Evolutionary conservation across 2,797 vertebrate species (phyloP).

Genomic region (Meriones psammophilus): DNA sequence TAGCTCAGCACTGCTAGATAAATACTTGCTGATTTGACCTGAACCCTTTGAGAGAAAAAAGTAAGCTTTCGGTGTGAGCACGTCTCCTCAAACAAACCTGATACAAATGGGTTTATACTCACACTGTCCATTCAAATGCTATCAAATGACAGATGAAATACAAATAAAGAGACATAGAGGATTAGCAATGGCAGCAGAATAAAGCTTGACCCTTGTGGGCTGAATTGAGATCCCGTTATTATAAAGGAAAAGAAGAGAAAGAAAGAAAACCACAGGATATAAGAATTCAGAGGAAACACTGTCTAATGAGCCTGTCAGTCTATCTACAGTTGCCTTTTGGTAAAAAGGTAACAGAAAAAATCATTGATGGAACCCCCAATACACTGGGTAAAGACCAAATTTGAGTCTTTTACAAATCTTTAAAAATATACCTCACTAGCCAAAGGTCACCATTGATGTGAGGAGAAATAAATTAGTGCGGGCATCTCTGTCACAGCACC

Average conservation of each 20-base stretch:
- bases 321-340: conserved; percentile 30
- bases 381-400: conserved; percentile 84
- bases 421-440: conserved; percentile 73
- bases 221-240: conserved; percentile 46
- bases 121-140: neutral
- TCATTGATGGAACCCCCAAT: conserved; percentile 42
- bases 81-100: neutral
- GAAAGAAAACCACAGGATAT: conserved; percentile 62
- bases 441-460: conserved; percentile 82
- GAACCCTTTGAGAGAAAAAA: neutral
- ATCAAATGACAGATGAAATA: neutral
- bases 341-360: conserved; percentile 40
- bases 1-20: neutral
- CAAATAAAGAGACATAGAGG: neutral
- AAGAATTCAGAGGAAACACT: conserved; percentile 78
- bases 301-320: conserved; percentile 77
- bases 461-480: conserved; percentile 86
- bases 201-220: neutral
- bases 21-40: neutral
- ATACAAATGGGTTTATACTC: neutral
- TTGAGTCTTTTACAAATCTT: conserved; percentile 79
- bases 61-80: neutral
- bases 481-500: conserved; percentile 72
- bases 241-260: neutral
- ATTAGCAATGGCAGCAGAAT: conserved; percentile 20